Base-by-base conservation (phyloP, 2,888 invertebrate species). In the Rhyacophila evoluta region DNA sequence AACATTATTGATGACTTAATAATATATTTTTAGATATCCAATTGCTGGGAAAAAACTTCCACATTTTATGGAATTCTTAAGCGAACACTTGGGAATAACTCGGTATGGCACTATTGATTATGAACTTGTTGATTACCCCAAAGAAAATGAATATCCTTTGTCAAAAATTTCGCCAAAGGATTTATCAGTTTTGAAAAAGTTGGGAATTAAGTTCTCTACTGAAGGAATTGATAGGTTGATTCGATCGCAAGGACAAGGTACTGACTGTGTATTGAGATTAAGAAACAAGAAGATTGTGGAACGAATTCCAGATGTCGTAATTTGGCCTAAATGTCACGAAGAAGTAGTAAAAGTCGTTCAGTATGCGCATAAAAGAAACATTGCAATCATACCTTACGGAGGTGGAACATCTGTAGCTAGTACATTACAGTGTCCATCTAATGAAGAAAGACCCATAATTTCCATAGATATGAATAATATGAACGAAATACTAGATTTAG, bases 391-490 rank as follows among this genome's bases (percentile, higher is more conserved):
- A 84, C 98, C 98, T 0, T 98, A 94, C 86, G 98, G 98, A 0
- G 98, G 98, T 1, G 98, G 98, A 0, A 98, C 98, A 0, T 97
- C 96, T 39, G 98, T 98, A 0, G 96, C 97, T 0, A 95, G 96
- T 0, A 94, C 96, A 0, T 91, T 97, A 11, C 93, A 94, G 72
- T 98, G 98, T 86, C 98, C 98, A 0, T 88, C 88, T 11, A 86
- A 92, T 29, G 97, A 97, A 86, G 88, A 88, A 28, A 89, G 95
- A 71, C 94, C 95, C 83, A 98, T 99, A 81, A 91, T 98, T 39
- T 95, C 95, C 0, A 86, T 99, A 81, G 99, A 99, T 86, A 98
- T 97, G 68, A 95, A 97, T 29, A 96, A 97, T 85, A 97, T 99
- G 98, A 98, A 98, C 89, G 92, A 94, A 83, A 94, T 99, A 85